These are phyloP conservation scores for Rhea americana DNA, from an alignment of 2,113 vertebrate genomes.

Conservation along the genomic window DNA sequence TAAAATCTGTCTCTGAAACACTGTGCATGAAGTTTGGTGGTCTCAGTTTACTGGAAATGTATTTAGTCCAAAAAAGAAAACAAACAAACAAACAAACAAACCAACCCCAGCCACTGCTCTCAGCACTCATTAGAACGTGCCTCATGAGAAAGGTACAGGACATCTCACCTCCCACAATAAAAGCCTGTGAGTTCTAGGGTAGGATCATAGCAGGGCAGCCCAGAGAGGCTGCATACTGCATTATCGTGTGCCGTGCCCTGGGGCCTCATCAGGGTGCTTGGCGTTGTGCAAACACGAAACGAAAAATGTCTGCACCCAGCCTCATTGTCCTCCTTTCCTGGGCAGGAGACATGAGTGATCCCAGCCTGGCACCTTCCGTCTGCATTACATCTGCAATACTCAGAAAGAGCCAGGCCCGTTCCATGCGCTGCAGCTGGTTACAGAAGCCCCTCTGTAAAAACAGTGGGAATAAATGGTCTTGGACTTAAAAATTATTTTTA, in stretches of 20 bases:
- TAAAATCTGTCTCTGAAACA: background rate
- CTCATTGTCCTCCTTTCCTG: background rate
- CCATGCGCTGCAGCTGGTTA: background rate
- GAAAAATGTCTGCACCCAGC: background rate
- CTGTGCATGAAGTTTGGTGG: background rate
- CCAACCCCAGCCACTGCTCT: background rate
- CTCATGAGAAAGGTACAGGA: background rate
- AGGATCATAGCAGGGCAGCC: background rate
- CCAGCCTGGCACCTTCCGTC: background rate
- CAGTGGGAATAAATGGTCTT: background rate
- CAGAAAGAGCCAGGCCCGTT: background rate
- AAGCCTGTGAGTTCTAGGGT: background rate
- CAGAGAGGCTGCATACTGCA: background rate
- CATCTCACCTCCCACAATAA: background rate
- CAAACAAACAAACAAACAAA: no score
- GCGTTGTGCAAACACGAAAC: background rate
- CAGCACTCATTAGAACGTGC: background rate
- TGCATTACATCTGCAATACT: background rate
- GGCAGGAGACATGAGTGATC: background rate
- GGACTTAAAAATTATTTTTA: background rate
- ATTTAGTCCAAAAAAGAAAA: background rate
- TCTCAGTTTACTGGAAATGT: background rate
- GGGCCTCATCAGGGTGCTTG: background rate
- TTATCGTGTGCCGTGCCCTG: accelerated
- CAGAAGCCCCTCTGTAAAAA: background rate